A percentile compares a stretch with the other conserved stretches of the same genome.
Evolutionary conservation across 2,888 invertebrate species (phyloP).

Genomic region (Drosophila infuscata): DNA sequence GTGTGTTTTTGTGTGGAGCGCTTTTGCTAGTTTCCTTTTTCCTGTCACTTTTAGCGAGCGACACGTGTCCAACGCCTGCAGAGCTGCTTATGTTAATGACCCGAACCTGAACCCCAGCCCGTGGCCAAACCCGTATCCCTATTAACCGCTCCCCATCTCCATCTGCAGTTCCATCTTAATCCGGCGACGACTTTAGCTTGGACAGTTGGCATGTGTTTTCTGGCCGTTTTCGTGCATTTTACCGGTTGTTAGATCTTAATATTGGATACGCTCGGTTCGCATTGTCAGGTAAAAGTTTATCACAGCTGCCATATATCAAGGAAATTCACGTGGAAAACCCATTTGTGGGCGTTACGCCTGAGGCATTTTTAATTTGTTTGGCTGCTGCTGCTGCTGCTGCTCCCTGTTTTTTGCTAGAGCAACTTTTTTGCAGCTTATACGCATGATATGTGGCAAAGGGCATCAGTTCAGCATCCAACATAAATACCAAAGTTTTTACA

Average conservation of each 20-base stretch:
- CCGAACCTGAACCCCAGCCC: constrained; percentile 30
- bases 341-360: constrained; percentile 9
- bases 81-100: constrained; percentile 77
- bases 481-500: constrained; percentile 57
- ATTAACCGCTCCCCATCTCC: background rate
- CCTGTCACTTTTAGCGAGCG: constrained; percentile 45
- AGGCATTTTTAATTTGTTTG: constrained; percentile 22
- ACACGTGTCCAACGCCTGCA: constrained; percentile 72
- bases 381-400: background rate
- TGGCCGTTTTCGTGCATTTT: constrained; percentile 43
- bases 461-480: constrained; percentile 17
- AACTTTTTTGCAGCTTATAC: constrained; percentile 26
- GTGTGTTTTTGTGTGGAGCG: constrained; percentile 41
- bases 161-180: constrained; percentile 1
- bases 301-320: constrained; percentile 67
- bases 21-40: constrained; percentile 64
- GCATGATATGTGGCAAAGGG: constrained; percentile 3
- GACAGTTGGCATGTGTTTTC: constrained; percentile 75
- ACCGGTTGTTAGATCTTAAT: constrained; percentile 66
- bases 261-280: constrained; percentile 58
- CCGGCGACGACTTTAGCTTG: constrained; percentile 38
- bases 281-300: constrained; percentile 73
- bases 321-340: constrained; percentile 57
- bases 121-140: background rate
- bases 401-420: background rate